A percentile compares a stretch with the other conserved stretches of the same genome.
Evolutionary conservation across 2,113 vertebrate genomes (phyloP).

Genomic region (Callipepla squamata): DNA sequence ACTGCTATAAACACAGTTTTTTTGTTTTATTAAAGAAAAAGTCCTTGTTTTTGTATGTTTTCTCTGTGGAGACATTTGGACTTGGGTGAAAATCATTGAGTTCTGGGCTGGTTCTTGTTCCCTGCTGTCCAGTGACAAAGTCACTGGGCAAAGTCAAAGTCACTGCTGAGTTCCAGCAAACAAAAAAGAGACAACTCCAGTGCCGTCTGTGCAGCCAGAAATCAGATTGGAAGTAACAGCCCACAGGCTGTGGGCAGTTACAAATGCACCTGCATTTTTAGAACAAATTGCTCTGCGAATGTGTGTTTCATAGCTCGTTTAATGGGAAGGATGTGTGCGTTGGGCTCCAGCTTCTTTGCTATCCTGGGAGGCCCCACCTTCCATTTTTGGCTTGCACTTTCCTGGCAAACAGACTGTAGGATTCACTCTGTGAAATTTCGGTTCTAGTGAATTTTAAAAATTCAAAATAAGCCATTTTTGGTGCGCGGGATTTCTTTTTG

Average conservation of each 20-base stretch:
- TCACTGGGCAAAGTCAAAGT: background rate
- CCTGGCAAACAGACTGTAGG: slow-evolving; percentile 49
- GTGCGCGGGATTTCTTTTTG: slow-evolving; percentile 52
- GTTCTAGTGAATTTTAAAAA: slow-evolving; percentile 62
- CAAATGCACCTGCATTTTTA: slow-evolving; percentile 48
- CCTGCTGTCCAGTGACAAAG: background rate
- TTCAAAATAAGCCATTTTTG: slow-evolving; percentile 58
- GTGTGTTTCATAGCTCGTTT: slow-evolving; percentile 45
- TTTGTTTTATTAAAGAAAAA: background rate
- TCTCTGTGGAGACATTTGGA: background rate
- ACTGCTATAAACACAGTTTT: background rate
- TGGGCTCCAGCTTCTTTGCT: background rate
- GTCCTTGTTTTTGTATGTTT: background rate
- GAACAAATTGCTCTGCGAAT: slow-evolving; percentile 16
- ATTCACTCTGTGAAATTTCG: slow-evolving; percentile 58
- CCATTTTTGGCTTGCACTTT: slow-evolving; percentile 59
- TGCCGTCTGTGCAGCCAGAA: slow-evolving; percentile 16
- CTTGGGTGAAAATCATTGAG: background rate
- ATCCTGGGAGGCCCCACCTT: background rate
- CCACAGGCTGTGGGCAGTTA: slow-evolving; percentile 25
- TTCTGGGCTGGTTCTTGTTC: slow-evolving; percentile 28
- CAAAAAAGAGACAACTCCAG: background rate
- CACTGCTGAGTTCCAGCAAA: slow-evolving; percentile 6
- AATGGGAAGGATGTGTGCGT: background rate
- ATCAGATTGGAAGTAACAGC: background rate